Percentiles rank a stretch among this genome's conserved stretches.
phyloP scores from a whole-genome alignment of 2,113 vertebrate species.

The Murina feae region DNA sequence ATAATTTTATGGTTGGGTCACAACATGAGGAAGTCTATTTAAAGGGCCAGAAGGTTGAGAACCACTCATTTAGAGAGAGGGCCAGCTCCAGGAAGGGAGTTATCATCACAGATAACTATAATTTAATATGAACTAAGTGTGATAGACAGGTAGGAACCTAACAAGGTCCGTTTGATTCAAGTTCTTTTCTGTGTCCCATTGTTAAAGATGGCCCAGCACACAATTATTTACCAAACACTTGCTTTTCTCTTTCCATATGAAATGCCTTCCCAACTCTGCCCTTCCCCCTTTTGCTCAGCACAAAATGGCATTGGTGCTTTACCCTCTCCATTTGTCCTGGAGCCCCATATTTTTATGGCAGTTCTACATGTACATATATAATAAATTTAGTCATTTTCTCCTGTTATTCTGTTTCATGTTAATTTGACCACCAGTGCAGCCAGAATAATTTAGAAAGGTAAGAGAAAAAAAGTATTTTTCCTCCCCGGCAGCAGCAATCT shows the following conservation, averaged over 20 bases:
- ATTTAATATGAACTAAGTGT: not conserved
- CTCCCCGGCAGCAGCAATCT: not conserved
- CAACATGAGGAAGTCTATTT: too few species aligned
- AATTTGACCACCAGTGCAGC: not conserved
- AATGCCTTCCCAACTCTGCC: not conserved
- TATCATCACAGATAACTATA: not conserved
- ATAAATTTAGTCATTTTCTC: not conserved
- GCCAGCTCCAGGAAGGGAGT: not conserved
- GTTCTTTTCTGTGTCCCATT: not conserved
- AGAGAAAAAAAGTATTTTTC: not conserved
- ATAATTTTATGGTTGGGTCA: too few species aligned
- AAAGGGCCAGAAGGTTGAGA: too few species aligned
- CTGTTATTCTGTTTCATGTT: too few species aligned
- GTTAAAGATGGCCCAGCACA: not conserved
- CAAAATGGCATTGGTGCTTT: not conserved
- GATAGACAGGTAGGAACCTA: not conserved
- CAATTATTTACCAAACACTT: not conserved
- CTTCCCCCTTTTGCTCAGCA: not conserved
- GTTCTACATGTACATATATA: not conserved
- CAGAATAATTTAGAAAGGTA: not conserved
- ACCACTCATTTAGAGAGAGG: not conserved
- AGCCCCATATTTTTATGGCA: not conserved
- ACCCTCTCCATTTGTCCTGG: too few species aligned
- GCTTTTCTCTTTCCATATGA: not conserved
- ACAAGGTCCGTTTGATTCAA: not conserved